Base-by-base conservation (phyloP, 2,888 invertebrate genomes). In the Gortyna flavago region DNA sequence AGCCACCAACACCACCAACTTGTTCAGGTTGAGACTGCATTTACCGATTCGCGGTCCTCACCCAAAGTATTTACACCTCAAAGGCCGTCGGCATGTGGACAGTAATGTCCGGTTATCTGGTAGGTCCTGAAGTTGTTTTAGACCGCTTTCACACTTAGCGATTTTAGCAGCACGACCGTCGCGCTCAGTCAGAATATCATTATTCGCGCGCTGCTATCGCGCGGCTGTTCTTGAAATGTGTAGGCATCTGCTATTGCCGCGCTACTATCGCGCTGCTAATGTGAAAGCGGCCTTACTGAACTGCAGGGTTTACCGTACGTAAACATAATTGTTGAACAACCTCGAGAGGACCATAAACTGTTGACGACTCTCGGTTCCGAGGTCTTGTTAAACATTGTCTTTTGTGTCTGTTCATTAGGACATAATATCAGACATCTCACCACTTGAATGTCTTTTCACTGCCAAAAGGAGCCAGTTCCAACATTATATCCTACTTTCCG, bases 31-130 rank as follows among this genome's bases (percentile, higher is more conserved):
- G 21, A n/a, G n/a, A 18, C 29, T 61, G 25, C n/a, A 16, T 29
- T 80, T 72, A 71, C 32, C 7, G 16, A 78, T 29, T 41, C 7
- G 25, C n/a, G 25, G 21, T 72, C 32, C 6, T 18, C 21, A 35
- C n/a, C 38, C 29, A 18, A 76, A 38, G 18, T 57, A 67, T 67
- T 48, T 35, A 25, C 29, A 32, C n/a, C 18, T 18, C 13, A n/a
- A 68, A 48, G 32, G 18, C 44, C 18, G 2, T n/a, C 16, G 18
- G 44, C 21, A 18, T 35, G 13, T 11, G 11, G n/a, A 35, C 35
- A 18, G 18, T 57, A 18, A 35, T n/a, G 4, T 57, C 35, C 35
- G 18, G n/a, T 59, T n/a, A 59, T 6, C 32, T 44, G 41, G 8
- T n/a, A n/a, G 67, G n/a, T 72, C 11, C 32, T 29, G 44, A 44